Evolutionary conservation across 1,140 invertebrate species (phyloP).

Genomic region (Spodoptera frugiperda): DNA sequence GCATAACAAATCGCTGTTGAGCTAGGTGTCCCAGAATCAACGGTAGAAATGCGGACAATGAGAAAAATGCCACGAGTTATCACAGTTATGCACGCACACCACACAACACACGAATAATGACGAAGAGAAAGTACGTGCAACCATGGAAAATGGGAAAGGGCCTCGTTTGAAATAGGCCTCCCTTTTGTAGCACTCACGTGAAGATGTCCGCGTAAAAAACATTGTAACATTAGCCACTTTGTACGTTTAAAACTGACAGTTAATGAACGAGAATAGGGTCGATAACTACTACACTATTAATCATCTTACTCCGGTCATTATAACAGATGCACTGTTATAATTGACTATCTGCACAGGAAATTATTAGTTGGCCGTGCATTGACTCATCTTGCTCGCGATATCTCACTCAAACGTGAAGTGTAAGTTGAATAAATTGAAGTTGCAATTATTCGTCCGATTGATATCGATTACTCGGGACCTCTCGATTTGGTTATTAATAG

Average conservation of each 20-base stretch:
- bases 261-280: conserved; percentile 35
- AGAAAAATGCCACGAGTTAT: conserved; percentile 10
- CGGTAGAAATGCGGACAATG: conserved; percentile 3
- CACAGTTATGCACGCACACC: conserved; percentile 6
- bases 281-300: conserved; percentile 36
- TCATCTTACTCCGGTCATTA: conserved; percentile 45
- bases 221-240: conserved; percentile 1
- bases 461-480: conserved; percentile 15
- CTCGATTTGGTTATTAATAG: conserved; percentile 19
- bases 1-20: neutral
- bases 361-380: conserved; percentile 30
- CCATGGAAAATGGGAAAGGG: conserved; percentile 25
- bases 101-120: conserved; percentile 9
- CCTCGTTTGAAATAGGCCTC: conserved; percentile 22
- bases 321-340: conserved; percentile 49
- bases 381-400: conserved; percentile 30
- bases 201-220: conserved; percentile 11
- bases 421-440: conserved; percentile 10
- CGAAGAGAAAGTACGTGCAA: conserved; percentile 25
- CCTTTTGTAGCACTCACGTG: conserved; percentile 8
- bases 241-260: conserved; percentile 12
- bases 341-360: conserved; percentile 48
- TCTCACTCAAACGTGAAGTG: conserved; percentile 11
- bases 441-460: conserved; percentile 24
- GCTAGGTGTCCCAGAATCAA: conserved; percentile 1